A percentile compares a stretch with the other conserved stretches of the same genome.
phyloP scores from a whole-genome alignment of 2,888 invertebrate genomes.

The Gisinianus flammeolus region DNA sequence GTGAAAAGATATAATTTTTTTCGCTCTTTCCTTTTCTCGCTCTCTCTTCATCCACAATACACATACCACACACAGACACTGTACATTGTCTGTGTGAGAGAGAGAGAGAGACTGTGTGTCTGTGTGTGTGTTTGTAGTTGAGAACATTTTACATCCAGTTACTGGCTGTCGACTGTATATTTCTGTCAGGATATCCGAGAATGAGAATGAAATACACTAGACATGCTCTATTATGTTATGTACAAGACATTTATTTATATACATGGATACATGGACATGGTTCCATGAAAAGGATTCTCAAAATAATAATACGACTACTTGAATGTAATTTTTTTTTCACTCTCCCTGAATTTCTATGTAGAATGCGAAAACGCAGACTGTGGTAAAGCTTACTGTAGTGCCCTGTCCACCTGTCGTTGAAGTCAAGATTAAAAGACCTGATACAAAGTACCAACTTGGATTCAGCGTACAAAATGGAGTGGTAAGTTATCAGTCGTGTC shows the following conservation, averaged over 20 bases:
- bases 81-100: not conserved
- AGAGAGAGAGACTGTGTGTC: not conserved
- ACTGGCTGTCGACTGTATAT: not conserved
- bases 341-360: conserved; percentile 62
- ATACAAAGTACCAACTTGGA: conserved; percentile 99
- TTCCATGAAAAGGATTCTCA: too few relatives aligned
- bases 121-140: not conserved
- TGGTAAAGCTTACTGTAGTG: conserved; percentile 97
- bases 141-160: not conserved
- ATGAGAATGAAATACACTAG: not conserved
- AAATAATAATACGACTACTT: too few relatives aligned
- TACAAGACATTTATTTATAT: too few relatives aligned
- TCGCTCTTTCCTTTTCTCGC: conserved; percentile 19
- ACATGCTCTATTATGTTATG: not conserved
- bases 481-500: conserved; percentile 69
- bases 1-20: conserved; percentile 34
- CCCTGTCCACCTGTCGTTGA: conserved; percentile 99
- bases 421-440: conserved; percentile 97
- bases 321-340: too few relatives aligned
- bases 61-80: not conserved
- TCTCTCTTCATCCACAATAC: not conserved
- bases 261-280: too few relatives aligned
- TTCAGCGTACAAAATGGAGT: conserved; percentile 99
- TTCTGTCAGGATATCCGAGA: not conserved
- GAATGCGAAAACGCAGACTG: conserved; percentile 93